Base-by-base conservation (phyloP, 1,140 invertebrate genomes). In the Lepidostoma basale region DNA sequence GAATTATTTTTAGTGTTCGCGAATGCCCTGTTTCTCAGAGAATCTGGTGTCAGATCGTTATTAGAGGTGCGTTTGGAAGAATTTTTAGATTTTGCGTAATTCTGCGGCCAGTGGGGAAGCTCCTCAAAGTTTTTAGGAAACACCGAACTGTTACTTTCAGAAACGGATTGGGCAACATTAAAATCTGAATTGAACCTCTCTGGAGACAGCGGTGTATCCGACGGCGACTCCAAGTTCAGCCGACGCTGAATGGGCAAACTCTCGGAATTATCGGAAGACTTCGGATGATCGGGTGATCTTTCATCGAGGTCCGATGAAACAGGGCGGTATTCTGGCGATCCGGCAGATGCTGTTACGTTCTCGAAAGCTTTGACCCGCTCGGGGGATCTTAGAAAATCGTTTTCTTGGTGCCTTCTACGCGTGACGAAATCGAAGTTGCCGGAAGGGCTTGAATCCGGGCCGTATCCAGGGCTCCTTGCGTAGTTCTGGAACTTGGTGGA, bases 321-420 rank as follows among this genome's bases (percentile, higher is more conserved):
- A 12, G n/a, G 36, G 14, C 33, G 49, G 42, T 45, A 67, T 45
- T 60, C 65, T 1, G 54, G 40, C 36, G 52, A 67, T 4, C 59
- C 59, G 22, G 59, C 59, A n/a, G 40, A 62, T 20, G 40, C 59
- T 10, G 39, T 62, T 14, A 62, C 39, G 25, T 62, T 62, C 45
- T 62, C 59, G 12, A 62, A 62, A 44, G 39, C 59, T 25, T 45
- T 54, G n/a, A 54, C 62, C 5, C 62, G 62, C 26, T 65, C 62
- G 2, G 47, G 45, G 8, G 62, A 65, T 52, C 44, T 14, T 14
- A 63, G 60, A 4, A 33, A 22, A 63, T 49, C 60, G 12, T 18
- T 39, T 0, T 59, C 54, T 10, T n/a, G 33, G 10, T 23, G 40
- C 22, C 54, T 36, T 14, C 28, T n/a, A 23, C 22, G 10, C 10